Conservation (phyloP, 1,140 invertebrate genomes). For the Rhynchophorus ferrugineus region DNA sequence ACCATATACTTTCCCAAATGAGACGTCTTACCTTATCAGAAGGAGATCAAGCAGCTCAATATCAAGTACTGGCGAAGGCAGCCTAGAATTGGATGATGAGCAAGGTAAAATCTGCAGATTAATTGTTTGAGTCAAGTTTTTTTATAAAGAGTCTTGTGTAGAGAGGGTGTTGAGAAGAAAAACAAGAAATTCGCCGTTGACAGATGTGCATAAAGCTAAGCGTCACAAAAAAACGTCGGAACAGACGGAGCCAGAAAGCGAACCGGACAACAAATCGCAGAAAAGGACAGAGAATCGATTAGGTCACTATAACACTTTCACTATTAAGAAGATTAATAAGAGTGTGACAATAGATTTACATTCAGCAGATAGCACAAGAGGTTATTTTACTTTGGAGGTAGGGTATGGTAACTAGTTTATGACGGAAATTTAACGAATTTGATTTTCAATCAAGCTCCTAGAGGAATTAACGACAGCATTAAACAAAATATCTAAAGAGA, state of each 20-base stretch:
- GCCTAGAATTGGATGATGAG: conserved; percentile 25
- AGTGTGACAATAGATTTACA: conserved; percentile 42
- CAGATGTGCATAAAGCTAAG: conserved; percentile 5
- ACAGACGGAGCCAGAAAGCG: background rate
- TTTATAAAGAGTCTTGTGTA: conserved; percentile 9
- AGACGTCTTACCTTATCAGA: conserved; percentile 70
- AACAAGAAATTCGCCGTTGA: conserved; percentile 23
- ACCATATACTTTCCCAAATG: conserved; percentile 46
- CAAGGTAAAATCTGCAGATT: conserved; percentile 29
- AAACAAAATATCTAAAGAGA: conserved; percentile 50
- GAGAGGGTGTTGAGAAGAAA: conserved; percentile 24
- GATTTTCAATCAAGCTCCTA: conserved; percentile 49
- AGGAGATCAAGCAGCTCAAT: conserved; percentile 75
- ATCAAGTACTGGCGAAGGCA: conserved; percentile 50
- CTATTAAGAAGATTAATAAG: conserved; percentile 52
- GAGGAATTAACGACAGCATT: conserved; percentile 56
- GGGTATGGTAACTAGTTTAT: background rate
- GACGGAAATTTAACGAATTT: background rate
- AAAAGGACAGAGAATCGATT: conserved; percentile 30
- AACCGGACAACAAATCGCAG: conserved; percentile 9
- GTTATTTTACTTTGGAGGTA: conserved; percentile 26
- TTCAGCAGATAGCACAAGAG: conserved; percentile 9
- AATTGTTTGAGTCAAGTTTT: background rate
- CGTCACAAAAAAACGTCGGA: conserved; percentile 2
- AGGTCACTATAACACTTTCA: conserved; percentile 53